phyloP scores from a whole-genome alignment of 2,797 vertebrate species.

The Rhinichthys osculus region DNA sequence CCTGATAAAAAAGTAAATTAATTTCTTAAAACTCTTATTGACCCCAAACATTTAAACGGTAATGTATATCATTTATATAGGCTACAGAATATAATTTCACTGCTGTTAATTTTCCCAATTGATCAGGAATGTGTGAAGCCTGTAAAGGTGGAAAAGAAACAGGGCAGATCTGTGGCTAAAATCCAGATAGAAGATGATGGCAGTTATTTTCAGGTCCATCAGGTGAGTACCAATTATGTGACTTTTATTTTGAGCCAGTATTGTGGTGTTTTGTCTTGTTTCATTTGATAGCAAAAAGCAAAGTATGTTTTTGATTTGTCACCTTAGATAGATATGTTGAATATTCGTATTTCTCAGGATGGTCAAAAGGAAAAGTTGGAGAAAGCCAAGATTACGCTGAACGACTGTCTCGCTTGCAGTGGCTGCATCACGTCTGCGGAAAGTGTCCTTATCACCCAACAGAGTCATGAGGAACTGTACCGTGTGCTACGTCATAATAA shows the following conservation, averaged over 20 bases:
- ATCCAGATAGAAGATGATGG: conserved; percentile 95
- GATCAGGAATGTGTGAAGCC: conserved; percentile 93
- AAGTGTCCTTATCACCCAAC: conserved; percentile 90
- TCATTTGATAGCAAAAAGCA: background rate
- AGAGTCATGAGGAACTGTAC: conserved; percentile 91
- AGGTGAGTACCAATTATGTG: conserved; percentile 73
- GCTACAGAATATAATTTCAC: background rate
- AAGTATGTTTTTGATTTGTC: background rate
- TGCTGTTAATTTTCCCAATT: conserved; percentile 39
- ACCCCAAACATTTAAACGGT: background rate
- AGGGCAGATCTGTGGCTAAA: conserved; percentile 85
- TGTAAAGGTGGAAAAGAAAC: conserved; percentile 86
- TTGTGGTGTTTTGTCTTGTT: background rate
- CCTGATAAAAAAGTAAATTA: background rate
- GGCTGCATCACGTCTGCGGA: conserved; percentile 97
- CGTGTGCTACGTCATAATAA: conserved; percentile 85
- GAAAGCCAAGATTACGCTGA: conserved; percentile 91
- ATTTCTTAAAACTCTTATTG: background rate
- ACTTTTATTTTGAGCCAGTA: background rate
- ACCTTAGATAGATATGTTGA: background rate
- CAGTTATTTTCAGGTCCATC: conserved; percentile 88
- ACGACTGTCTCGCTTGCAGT: conserved; percentile 96
- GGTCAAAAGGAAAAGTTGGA: conserved; percentile 87
- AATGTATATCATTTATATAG: background rate
- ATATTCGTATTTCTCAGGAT: conserved; percentile 75